Evolutionary conservation across 2,113 vertebrate genomes (phyloP).

Genomic region (Clarias batrachus): DNA sequence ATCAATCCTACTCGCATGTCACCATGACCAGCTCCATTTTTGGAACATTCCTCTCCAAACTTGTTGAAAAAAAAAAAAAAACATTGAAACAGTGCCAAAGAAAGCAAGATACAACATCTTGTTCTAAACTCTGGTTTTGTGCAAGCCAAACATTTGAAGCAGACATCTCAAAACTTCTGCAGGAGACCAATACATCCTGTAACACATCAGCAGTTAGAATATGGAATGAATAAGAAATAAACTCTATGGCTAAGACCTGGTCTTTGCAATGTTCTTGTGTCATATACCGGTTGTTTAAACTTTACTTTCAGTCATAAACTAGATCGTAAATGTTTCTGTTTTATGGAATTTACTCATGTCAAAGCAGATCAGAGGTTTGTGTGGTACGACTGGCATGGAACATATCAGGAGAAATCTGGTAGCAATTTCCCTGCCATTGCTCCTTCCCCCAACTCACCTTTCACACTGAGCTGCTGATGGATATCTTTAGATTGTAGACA

Average conservation of each 20-base stretch:
- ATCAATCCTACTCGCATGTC: slow-evolving; percentile 17
- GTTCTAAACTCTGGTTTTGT: neutral
- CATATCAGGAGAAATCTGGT: slow-evolving; percentile 20
- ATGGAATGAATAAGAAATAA: neutral
- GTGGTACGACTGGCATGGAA: slow-evolving; percentile 19
- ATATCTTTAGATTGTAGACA: slow-evolving; percentile 22
- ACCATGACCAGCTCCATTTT: slow-evolving; percentile 33
- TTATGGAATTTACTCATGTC: slow-evolving; percentile 17
- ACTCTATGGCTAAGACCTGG: neutral
- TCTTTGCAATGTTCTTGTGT: neutral
- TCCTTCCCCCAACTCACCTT: neutral
- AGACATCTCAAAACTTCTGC: neutral
- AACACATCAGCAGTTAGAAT: neutral
- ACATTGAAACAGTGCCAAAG: slow-evolving; percentile 23
- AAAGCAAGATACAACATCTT: slow-evolving; percentile 21
- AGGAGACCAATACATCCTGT: neutral
- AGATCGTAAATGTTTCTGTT: neutral
- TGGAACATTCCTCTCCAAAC: slow-evolving; percentile 26
- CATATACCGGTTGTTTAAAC: slow-evolving; percentile 2
- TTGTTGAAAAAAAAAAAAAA: slow-evolving; percentile 22
- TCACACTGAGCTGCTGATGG: slow-evolving; percentile 24
- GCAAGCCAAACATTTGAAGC: neutral
- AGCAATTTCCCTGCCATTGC: slow-evolving; percentile 29
- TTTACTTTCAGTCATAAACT: neutral
- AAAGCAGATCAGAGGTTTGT: slow-evolving; percentile 23